Evolutionary conservation across 2,113 vertebrate genomes (phyloP).

Genomic region (Eolophus roseicapilla): DNA sequence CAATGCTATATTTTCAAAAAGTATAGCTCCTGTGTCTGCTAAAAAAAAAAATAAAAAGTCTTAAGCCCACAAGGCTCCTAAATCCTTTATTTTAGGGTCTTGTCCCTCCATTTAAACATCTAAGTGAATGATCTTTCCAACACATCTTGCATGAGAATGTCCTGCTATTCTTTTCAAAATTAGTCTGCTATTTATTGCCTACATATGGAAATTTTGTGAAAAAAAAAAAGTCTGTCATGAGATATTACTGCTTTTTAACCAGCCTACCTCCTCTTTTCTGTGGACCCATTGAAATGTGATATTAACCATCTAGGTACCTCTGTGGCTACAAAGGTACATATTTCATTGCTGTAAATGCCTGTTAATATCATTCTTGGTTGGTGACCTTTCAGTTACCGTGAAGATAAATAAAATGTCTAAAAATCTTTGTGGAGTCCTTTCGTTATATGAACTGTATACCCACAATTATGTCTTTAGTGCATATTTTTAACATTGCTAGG

Average conservation of each 20-base stretch:
- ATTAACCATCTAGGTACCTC: conserved; percentile 15
- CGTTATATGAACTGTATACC: background rate
- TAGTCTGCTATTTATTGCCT: background rate
- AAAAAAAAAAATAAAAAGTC: background rate
- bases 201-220: background rate
- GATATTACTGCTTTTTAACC: background rate
- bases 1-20: background rate
- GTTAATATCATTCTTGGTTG: conserved; percentile 8
- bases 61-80: background rate
- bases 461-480: conserved; percentile 54
- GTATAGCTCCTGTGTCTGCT: fast-evolving
- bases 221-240: background rate
- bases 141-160: background rate
- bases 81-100: background rate
- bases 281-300: background rate
- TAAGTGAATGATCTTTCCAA: background rate
- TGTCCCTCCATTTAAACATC: background rate
- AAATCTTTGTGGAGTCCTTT: conserved; percentile 1
- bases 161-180: background rate
- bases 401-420: conserved; percentile 57
- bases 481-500: conserved; percentile 3
- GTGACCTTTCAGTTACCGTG: conserved; percentile 33
- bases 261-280: background rate
- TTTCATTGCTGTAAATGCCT: conserved; percentile 13
- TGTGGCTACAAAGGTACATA: background rate